Evolutionary conservation across 2,888 invertebrate genomes (phyloP).

Genomic region (Lasioglossum malachurum): DNA sequence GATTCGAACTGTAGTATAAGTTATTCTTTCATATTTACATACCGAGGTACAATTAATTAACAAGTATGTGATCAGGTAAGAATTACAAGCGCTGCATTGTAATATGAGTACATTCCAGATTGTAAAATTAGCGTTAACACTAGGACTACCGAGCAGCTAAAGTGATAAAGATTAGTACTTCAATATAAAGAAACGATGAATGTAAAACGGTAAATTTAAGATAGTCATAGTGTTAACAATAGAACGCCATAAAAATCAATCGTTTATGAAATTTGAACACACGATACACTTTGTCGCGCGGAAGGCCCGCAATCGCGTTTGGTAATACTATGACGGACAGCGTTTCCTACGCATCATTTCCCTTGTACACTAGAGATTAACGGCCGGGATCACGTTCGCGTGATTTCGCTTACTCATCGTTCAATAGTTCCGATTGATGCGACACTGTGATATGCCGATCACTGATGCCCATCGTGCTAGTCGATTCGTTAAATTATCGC

Average conservation of each 20-base stretch:
- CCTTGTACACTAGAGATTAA: neutral
- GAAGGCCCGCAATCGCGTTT: neutral
- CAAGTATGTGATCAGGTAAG: conserved; percentile 25
- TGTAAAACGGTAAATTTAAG: neutral
- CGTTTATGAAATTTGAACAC: neutral
- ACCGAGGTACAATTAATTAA: conserved; percentile 39
- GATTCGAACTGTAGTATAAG: conserved; percentile 19
- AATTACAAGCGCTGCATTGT: neutral
- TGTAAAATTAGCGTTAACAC: neutral
- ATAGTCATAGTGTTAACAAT: neutral
- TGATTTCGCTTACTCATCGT: neutral
- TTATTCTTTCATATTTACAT: conserved; percentile 47
- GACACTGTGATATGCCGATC: neutral
- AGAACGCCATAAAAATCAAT: neutral
- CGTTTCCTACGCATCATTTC: neutral
- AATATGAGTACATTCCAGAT: neutral
- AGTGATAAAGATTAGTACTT: neutral
- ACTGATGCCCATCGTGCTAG: neutral
- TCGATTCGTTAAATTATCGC: neutral
- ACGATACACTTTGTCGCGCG: neutral
- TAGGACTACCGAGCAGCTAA: neutral
- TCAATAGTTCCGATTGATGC: neutral
- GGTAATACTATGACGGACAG: conserved; percentile 1
- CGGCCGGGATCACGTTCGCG: neutral
- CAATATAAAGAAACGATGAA: neutral